These are phyloP conservation scores for Poeciliopsis gracilis DNA, from an alignment of 2,797 vertebrate genomes.

Conservation along the genomic window DNA sequence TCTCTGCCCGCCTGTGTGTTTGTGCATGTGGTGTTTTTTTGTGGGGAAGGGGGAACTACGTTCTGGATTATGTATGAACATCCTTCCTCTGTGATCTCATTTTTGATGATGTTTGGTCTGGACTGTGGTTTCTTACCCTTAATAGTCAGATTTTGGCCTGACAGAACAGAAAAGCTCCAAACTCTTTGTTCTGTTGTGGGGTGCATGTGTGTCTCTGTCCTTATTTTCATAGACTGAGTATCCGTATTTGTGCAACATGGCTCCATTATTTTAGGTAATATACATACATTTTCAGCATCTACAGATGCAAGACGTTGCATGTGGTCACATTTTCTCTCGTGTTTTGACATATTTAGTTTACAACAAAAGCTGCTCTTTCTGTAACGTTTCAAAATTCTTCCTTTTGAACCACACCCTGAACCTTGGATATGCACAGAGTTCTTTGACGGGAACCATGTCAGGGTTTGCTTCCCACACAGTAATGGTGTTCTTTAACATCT, in stretches of 20 bases:
- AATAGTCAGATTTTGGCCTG: constrained; percentile 52
- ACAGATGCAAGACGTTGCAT: constrained; percentile 31
- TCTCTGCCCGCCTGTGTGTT: constrained; percentile 28
- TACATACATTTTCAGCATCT: neutral
- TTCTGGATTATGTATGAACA: constrained; percentile 26
- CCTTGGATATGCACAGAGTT: neutral
- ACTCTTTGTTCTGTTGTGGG: constrained; percentile 26
- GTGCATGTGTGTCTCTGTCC: constrained; percentile 18
- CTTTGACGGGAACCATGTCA: constrained; percentile 17
- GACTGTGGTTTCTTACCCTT: constrained; percentile 46
- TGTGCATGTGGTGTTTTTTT: constrained; percentile 17
- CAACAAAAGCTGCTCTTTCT: constrained; percentile 27
- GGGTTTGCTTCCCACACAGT: constrained; percentile 16
- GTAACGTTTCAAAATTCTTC: constrained; percentile 28
- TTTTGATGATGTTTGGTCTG: constrained; percentile 35
- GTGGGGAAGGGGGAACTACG: constrained; percentile 7
- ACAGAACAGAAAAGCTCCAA: constrained; percentile 44
- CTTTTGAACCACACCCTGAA: constrained; percentile 16
- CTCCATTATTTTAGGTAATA: constrained; percentile 5
- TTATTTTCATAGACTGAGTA: constrained; percentile 23
- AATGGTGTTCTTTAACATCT: constrained; percentile 36
- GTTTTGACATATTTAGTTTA: constrained; percentile 27
- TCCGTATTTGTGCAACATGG: constrained; percentile 5
- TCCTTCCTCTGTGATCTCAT: constrained; percentile 38
- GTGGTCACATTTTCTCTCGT: constrained; percentile 19